phyloP scores from a whole-genome alignment of 2,113 vertebrate genomes.

The Oreochromis spilurus region DNA sequence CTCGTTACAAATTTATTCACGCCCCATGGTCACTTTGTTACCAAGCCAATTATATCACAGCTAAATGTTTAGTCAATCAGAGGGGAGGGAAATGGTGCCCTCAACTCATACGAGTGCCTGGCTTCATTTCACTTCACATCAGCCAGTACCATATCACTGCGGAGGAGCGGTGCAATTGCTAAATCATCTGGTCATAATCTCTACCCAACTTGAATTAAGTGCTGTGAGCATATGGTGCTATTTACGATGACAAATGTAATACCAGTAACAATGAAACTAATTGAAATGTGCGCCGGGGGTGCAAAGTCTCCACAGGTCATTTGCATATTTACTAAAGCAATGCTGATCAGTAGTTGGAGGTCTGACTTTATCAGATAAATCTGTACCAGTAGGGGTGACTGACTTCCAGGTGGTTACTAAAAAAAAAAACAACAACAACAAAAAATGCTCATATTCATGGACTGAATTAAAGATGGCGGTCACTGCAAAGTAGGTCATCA shows the following conservation, averaged over 20 bases:
- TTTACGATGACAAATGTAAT: conserved; percentile 42
- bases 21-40: conserved; percentile 59
- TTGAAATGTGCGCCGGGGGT: background rate
- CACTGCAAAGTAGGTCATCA: background rate
- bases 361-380: background rate
- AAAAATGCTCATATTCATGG: background rate
- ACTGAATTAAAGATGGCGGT: background rate
- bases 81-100: conserved; percentile 28
- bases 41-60: conserved; percentile 56
- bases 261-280: conserved; percentile 38
- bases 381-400: background rate
- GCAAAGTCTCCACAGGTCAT: conserved; percentile 13
- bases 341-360: background rate
- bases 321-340: conserved; percentile 26
- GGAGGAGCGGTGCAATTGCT: conserved; percentile 22
- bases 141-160: conserved; percentile 8
- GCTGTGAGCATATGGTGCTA: conserved; percentile 36
- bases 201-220: conserved; percentile 33
- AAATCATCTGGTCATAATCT: conserved; percentile 58
- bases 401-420: conserved; percentile 19
- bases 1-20: conserved; percentile 48
- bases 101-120: conserved; percentile 22
- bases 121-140: conserved; percentile 45
- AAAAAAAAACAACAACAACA: background rate
- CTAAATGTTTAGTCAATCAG: conserved; percentile 60